Base-by-base conservation (phyloP, 2,113 vertebrate species). In the Carettochelys insculpta region DNA sequence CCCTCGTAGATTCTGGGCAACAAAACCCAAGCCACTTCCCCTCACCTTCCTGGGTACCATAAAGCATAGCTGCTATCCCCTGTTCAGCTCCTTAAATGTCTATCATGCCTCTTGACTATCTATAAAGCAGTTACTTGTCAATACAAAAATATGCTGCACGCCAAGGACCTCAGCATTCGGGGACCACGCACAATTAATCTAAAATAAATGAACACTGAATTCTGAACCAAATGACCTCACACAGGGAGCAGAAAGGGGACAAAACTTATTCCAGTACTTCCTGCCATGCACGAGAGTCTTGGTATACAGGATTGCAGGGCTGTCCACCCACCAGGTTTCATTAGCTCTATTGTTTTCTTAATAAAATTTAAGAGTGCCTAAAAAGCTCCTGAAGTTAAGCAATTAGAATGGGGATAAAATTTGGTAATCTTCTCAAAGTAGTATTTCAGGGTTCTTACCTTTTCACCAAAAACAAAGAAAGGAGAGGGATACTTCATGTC, bases 391-490 rank as follows among this genome's bases (percentile, higher is more conserved):
- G 31, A 56, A 43, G 11, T 38, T 38, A 80, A 54, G 77, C 50
- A 24, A 27, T 79, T 27, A 41, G 25, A 54, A 80, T 5, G 24
- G 25, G 52, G 38, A 4, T 86, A 80, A 71, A 83, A 45, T 48
- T 1, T 76, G 29, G 41, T 5, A 19, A 81, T 71, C 0, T 1
- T 3, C 29, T 76, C 41, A 22, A 89, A 77, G 65, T 86, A 76
- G 6, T 82, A 85, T 82, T 47, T 47, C 29, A 0, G 78, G 76
- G n/a, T 68, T 52, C 8, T 88, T 97, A 99, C 99, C 98, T 99
- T 99, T 97, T 99, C 99, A 51, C 99, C 98, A 96, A 99, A 99
- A 92, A 99, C 98, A 2, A 99, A 99, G 97, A 99, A 99, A 0
- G 99, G 99, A 0, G 98, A 99, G 0, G 99, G 99, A 95, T 99